Conservation (phyloP, 2,113 vertebrate genomes). For the Plecturocebus donacophilus region DNA sequence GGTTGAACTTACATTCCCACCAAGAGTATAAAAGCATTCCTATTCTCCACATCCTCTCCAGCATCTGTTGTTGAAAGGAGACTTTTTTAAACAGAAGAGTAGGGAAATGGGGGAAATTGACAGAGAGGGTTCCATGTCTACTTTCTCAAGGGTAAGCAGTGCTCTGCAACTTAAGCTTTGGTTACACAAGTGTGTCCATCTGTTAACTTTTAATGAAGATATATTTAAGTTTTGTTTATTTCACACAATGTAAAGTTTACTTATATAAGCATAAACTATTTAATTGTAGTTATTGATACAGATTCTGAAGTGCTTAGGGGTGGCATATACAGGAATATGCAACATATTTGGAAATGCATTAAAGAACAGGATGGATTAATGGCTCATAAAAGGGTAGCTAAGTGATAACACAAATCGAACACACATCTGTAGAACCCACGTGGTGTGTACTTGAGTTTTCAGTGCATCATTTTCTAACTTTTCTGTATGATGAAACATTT, state of each 20-base stretch:
- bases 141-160: no score
- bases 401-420: rapidly evolving
- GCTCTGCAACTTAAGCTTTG: not conserved
- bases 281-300: not conserved
- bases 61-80: not conserved
- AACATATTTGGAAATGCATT: not conserved
- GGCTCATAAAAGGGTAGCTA: not conserved
- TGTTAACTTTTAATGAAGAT: not conserved
- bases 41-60: no score
- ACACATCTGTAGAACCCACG: rapidly evolving
- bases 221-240: not conserved
- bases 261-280: not conserved
- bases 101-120: no score
- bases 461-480: not conserved
- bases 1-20: no score
- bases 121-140: not conserved
- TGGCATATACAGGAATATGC: not conserved
- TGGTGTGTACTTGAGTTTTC: not conserved
- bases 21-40: no score
- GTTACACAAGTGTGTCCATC: not conserved
- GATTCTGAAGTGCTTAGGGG: not conserved
- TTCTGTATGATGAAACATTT: not conserved
- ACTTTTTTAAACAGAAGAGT: no score
- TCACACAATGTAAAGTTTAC: not conserved
- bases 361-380: not conserved